Evolutionary conservation across 2,888 invertebrate genomes (phyloP).

Genomic region (Mimumesa dahlbomi): DNA sequence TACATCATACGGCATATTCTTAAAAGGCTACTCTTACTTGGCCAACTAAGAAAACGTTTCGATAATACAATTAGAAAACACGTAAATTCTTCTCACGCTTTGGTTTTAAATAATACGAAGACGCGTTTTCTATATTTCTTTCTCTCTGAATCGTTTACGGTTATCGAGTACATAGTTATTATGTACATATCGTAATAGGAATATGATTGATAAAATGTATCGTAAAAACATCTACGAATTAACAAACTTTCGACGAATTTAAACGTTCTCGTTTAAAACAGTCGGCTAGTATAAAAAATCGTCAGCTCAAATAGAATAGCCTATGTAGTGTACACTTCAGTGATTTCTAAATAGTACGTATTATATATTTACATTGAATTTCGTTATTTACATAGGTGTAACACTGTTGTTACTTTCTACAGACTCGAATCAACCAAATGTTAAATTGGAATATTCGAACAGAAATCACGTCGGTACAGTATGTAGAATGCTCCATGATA

Average conservation of each 20-base stretch:
- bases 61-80: conserved; percentile 16
- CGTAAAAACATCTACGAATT: conserved; percentile 26
- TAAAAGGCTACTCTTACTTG: conserved; percentile 49
- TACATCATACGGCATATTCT: conserved; percentile 28
- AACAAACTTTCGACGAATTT: conserved; percentile 19
- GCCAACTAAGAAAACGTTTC: conserved; percentile 45
- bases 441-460: conserved; percentile 38
- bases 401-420: conserved; percentile 28
- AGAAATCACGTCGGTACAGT: conserved; percentile 25
- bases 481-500: conserved; percentile 12
- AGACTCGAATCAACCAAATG: conserved; percentile 30
- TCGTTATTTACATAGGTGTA: conserved; percentile 59
- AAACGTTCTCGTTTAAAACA: conserved; percentile 30
- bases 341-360: conserved; percentile 43
- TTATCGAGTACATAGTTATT: conserved; percentile 22
- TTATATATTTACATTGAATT: conserved; percentile 55
- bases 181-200: conserved; percentile 26
- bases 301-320: conserved; percentile 58
- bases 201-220: conserved; percentile 37
- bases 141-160: neutral
- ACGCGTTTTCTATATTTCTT: conserved; percentile 2
- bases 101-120: conserved; percentile 23
- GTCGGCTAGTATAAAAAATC: conserved; percentile 56
- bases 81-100: conserved; percentile 13
- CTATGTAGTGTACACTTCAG: conserved; percentile 41